Conservation (phyloP, 2,888 invertebrate species). For the Chalcosyrphus nemorum region DNA sequence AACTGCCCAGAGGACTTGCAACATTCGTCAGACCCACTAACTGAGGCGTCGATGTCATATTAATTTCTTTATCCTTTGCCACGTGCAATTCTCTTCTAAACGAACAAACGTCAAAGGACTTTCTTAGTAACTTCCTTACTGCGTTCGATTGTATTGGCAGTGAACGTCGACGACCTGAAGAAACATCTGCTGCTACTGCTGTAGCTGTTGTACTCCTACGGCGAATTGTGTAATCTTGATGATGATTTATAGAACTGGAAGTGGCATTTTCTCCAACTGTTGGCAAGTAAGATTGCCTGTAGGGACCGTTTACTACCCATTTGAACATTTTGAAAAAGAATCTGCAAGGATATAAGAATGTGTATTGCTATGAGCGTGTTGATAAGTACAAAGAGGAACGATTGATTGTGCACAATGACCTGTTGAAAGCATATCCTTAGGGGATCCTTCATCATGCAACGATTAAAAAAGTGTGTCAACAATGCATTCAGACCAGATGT, state of each 20-base stretch:
- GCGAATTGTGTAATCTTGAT: conserved; percentile 68
- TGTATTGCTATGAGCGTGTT: background rate
- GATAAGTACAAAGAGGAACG: conserved; percentile 24
- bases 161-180: conserved; percentile 47
- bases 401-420: conserved; percentile 15
- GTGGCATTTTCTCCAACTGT: conserved; percentile 48
- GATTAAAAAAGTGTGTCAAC: conserved; percentile 45
- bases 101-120: conserved; percentile 74
- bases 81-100: conserved; percentile 52
- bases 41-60: conserved; percentile 78
- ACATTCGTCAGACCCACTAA: conserved; percentile 67
- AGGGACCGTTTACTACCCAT: conserved; percentile 80
- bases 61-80: conserved; percentile 78
- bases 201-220: conserved; percentile 58
- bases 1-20: conserved; percentile 72
- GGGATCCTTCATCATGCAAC: conserved; percentile 8
- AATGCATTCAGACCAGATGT: conserved; percentile 48
- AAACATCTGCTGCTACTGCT: conserved; percentile 50
- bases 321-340: conserved; percentile 77
- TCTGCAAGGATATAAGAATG: conserved; percentile 46
- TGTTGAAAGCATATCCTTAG: conserved; percentile 23
- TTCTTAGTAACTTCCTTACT: conserved; percentile 74
- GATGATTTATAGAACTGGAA: conserved; percentile 14
- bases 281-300: conserved; percentile 77
- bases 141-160: conserved; percentile 41